Conservation (phyloP, 2,113 vertebrate genomes). For the Campylorhamphus procurvoides region DNA sequence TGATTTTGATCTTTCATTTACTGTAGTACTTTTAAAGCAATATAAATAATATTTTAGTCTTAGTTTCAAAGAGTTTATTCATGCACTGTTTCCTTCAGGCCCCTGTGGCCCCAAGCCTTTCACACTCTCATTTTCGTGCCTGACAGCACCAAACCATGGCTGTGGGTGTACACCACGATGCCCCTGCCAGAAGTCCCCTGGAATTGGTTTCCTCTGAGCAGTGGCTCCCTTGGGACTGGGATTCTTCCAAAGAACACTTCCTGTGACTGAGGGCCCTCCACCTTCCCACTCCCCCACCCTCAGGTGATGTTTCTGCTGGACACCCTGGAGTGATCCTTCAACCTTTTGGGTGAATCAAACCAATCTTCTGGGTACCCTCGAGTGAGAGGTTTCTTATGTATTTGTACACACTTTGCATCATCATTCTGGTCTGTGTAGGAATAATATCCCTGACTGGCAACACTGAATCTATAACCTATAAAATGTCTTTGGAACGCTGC, state of each 20-base stretch:
- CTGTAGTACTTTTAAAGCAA: neutral
- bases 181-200: neutral
- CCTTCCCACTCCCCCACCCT: too few species aligned
- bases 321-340: neutral
- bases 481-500: neutral
- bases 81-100: neutral
- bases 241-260: neutral
- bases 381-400: neutral
- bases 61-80: neutral
- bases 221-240: neutral
- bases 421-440: neutral
- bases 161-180: too few species aligned
- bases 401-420: neutral
- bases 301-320: fast-evolving
- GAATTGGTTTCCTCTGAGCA: neutral
- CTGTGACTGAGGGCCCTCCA: too few species aligned
- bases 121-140: neutral
- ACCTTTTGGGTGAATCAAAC: neutral
- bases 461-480: too few species aligned
- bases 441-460: neutral
- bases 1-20: neutral
- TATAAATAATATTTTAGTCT: neutral
- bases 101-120: neutral
- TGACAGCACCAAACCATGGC: neutral
- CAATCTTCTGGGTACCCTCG: neutral